A percentile compares a stretch with the other conserved stretches of the same genome.
Conservation (phyloP, 2,113 vertebrate species). For the Anolis carolinensis region DNA sequence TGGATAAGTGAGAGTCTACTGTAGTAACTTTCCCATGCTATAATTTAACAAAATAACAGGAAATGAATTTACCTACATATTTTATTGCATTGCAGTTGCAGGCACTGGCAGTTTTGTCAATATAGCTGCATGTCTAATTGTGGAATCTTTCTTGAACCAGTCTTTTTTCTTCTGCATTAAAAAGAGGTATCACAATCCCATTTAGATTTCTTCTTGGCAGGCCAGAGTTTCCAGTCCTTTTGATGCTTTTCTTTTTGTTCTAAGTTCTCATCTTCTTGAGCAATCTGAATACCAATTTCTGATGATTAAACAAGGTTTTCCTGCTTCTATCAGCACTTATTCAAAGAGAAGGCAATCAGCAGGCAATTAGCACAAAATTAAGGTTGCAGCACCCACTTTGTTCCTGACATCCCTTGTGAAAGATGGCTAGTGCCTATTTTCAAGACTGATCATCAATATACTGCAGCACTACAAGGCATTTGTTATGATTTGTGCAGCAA, state of each 20-base stretch:
- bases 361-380: slow-evolving; percentile 46
- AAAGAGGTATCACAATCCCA: slow-evolving; percentile 25
- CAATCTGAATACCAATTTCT: slow-evolving; percentile 8
- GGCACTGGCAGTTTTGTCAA: not conserved
- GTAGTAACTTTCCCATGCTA: not conserved
- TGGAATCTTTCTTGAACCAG: not conserved
- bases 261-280: slow-evolving; percentile 37
- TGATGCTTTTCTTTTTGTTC: slow-evolving; percentile 24
- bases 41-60: slow-evolving; percentile 25
- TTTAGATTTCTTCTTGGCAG: slow-evolving; percentile 11
- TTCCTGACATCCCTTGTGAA: slow-evolving; percentile 53
- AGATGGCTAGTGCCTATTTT: slow-evolving; percentile 37
- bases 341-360: slow-evolving; percentile 52
- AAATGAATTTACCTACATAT: not conserved
- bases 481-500: slow-evolving; percentile 19
- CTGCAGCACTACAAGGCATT: slow-evolving; percentile 23
- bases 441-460: slow-evolving; percentile 24
- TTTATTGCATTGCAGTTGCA: not conserved
- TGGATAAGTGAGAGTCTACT: too few species aligned
- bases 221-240: not conserved
- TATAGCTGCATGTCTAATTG: not conserved
- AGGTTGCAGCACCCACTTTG: slow-evolving; percentile 32
- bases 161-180: not conserved
- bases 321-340: slow-evolving; percentile 31
- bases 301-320: slow-evolving; percentile 54